phyloP scores from a whole-genome alignment of 2,888 invertebrate species.

The Lithophane leautieri region DNA sequence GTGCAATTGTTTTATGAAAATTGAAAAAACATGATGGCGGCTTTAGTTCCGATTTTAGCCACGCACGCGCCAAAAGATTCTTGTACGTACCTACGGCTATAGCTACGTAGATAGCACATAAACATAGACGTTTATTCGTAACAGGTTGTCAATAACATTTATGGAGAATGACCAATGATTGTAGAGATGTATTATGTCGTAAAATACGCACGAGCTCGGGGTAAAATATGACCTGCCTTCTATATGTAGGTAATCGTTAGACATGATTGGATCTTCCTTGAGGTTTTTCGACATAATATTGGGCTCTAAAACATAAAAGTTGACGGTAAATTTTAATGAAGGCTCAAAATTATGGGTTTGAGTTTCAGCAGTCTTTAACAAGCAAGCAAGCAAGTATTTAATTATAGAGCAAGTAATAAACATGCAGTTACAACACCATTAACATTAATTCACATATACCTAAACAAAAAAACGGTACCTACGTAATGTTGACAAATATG shows the following conservation, averaged over 20 bases:
- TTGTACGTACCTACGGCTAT: background rate
- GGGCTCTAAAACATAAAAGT: background rate
- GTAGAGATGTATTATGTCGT: conserved; percentile 37
- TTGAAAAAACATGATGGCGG: background rate
- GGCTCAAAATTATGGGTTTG: background rate
- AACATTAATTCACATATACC: no score
- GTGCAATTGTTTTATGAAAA: background rate
- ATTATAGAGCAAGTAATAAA: background rate
- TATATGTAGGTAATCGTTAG: conserved; percentile 23
- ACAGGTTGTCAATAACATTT: conserved; percentile 53
- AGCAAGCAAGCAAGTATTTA: background rate
- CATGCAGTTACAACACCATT: no score
- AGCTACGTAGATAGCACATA: conserved; percentile 8
- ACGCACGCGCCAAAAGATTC: background rate
- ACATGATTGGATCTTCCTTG: conserved; percentile 26
- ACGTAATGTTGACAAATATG: no score
- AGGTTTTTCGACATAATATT: conserved; percentile 8
- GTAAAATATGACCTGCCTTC: conserved; percentile 22
- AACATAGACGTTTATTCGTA: conserved; percentile 38
- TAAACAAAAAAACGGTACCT: no score
- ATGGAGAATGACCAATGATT: conserved; percentile 53
- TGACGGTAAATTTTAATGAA: background rate
- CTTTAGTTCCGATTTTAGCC: background rate
- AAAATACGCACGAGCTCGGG: conserved; percentile 27
- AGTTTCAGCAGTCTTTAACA: background rate